Conservation (phyloP, 92 coral and sea anemone species). For the Heteractis magnifica region DNA sequence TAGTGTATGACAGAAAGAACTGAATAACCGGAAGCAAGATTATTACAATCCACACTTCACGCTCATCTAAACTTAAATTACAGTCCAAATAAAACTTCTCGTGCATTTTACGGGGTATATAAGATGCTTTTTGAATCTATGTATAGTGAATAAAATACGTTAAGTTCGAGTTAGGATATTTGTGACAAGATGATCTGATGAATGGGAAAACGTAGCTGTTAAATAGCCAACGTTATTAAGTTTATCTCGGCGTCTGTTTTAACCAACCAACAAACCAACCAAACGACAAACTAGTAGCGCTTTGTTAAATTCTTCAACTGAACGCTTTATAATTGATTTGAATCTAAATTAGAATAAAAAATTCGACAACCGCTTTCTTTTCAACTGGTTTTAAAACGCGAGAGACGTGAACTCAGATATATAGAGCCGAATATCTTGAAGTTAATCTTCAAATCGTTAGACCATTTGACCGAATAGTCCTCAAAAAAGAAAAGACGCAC, state of each 20-base stretch:
- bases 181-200: neutral
- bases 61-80: neutral
- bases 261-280: neutral
- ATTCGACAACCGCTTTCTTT: neutral
- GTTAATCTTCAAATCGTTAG: neutral
- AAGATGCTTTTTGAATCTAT: neutral
- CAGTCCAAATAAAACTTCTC: neutral
- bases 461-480: neutral
- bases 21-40: slow-evolving; percentile 4
- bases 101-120: neutral
- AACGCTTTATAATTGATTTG: neutral
- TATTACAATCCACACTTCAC: neutral
- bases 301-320: neutral
- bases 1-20: neutral
- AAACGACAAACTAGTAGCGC: neutral
- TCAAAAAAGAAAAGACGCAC: neutral
- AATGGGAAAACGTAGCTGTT: neutral
- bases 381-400: neutral
- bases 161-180: neutral
- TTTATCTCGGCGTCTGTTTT: no score
- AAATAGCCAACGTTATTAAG: no score
- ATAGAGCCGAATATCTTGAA: neutral
- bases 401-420: neutral
- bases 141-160: neutral
- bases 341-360: neutral